These are phyloP conservation scores for Spizaetus ornatus DNA, from an alignment of 2,113 vertebrate species.

Conservation along the genomic window DNA sequence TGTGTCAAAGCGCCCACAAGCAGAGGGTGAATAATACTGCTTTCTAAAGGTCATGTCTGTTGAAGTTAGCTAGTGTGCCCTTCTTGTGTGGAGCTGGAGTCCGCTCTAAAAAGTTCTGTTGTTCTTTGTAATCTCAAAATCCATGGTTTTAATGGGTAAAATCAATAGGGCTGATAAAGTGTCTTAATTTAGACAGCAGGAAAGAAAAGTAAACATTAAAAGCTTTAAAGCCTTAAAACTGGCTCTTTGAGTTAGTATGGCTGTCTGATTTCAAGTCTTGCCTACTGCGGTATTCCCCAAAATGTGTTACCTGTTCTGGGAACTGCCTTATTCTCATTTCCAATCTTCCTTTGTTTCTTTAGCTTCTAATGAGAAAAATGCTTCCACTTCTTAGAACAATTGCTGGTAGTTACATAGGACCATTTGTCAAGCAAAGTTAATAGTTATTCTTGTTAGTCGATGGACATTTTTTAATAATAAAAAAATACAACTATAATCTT, in stretches of 20 bases:
- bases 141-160: not conserved
- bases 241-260: not conserved
- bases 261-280: not conserved
- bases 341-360: not conserved
- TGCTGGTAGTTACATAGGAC: not conserved
- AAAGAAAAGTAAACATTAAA: not conserved
- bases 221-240: not conserved
- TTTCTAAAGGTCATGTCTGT: slow-evolving; percentile 43
- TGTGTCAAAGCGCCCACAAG: slow-evolving; percentile 30
- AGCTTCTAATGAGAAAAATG: not conserved
- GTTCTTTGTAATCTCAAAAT: not conserved
- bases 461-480: not conserved
- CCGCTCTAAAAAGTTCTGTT: not conserved
- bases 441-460: not conserved
- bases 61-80: not conserved
- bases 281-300: not conserved
- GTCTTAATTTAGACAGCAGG: not conserved
- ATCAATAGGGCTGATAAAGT: not conserved
- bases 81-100: not conserved
- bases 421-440: not conserved
- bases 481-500: not conserved
- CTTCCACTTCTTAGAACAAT: not conserved
- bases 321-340: not conserved
- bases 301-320: not conserved
- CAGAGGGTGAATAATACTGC: slow-evolving; percentile 7